Evolutionary conservation across 2,888 invertebrate species (phyloP).

Genomic region (Aphrophora alni): DNA sequence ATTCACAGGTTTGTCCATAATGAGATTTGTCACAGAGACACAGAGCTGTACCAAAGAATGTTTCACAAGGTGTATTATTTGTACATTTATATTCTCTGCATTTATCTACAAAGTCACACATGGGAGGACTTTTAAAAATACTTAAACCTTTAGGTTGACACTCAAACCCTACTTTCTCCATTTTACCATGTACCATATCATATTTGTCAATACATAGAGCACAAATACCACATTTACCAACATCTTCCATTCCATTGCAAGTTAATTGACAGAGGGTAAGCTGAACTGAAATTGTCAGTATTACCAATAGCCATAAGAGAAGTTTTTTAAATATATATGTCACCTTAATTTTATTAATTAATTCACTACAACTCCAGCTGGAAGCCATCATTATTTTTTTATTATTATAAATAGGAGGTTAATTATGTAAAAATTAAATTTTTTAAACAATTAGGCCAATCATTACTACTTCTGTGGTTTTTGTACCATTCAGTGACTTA

Average conservation of each 20-base stretch:
- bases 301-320: too few species aligned
- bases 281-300: background rate
- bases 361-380: too few species aligned
- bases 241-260: background rate
- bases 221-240: background rate
- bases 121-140: background rate
- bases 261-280: background rate
- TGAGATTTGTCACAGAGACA: background rate
- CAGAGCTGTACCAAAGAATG: background rate
- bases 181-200: background rate
- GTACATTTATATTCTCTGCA: background rate
- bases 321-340: too few species aligned
- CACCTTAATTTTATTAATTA: too few species aligned
- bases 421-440: too few species aligned
- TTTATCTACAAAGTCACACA: background rate
- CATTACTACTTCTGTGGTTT: too few species aligned
- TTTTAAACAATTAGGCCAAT: too few species aligned
- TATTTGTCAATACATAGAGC: background rate
- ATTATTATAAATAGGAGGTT: too few species aligned
- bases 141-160: background rate
- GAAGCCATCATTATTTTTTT: too few species aligned
- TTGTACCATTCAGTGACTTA: too few species aligned
- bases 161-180: background rate
- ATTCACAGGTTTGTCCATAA: background rate
- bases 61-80: background rate